A percentile compares a stretch with the other conserved stretches of the same genome.
Evolutionary conservation across 2,888 invertebrate genomes (phyloP).

Genomic region (Scelioninae gen. 1): DNA sequence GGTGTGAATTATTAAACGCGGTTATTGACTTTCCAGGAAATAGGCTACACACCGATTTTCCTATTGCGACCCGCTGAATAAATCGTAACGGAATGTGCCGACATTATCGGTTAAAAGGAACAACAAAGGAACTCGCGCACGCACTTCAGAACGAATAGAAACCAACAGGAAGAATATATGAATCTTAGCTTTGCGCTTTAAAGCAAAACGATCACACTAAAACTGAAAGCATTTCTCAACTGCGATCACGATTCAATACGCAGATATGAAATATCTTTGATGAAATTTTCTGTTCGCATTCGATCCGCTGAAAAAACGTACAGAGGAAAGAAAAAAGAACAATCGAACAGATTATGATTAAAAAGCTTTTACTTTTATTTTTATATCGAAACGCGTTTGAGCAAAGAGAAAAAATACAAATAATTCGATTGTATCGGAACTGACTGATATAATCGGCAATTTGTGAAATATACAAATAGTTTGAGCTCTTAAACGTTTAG

Average conservation of each 20-base stretch:
- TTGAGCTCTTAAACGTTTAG: not conserved
- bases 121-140: slow-evolving; percentile 45
- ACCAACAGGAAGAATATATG: not conserved
- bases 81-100: slow-evolving; percentile 48
- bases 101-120: slow-evolving; percentile 29
- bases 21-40: slow-evolving; percentile 67
- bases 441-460: not conserved
- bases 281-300: not conserved
- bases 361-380: slow-evolving; percentile 1
- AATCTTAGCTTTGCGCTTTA: slow-evolving; percentile 3
- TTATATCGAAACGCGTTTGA: not conserved
- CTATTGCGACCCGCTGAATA: slow-evolving; percentile 47
- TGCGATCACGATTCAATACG: slow-evolving; percentile 1
- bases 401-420: not conserved
- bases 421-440: not conserved
- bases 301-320: not conserved
- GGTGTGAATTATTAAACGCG: slow-evolving; percentile 67
- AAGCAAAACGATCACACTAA: not conserved
- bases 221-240: not conserved
- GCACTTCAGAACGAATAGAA: slow-evolving; percentile 41
- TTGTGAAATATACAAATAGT: not conserved
- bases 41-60: slow-evolving; percentile 64
- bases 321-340: not conserved
- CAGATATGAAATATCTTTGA: slow-evolving; percentile 11
- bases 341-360: slow-evolving; percentile 1